A percentile compares a stretch with the other conserved stretches of the same genome.
phyloP scores from a whole-genome alignment of 2,888 invertebrate species.

The Exocentrus adspersus region DNA sequence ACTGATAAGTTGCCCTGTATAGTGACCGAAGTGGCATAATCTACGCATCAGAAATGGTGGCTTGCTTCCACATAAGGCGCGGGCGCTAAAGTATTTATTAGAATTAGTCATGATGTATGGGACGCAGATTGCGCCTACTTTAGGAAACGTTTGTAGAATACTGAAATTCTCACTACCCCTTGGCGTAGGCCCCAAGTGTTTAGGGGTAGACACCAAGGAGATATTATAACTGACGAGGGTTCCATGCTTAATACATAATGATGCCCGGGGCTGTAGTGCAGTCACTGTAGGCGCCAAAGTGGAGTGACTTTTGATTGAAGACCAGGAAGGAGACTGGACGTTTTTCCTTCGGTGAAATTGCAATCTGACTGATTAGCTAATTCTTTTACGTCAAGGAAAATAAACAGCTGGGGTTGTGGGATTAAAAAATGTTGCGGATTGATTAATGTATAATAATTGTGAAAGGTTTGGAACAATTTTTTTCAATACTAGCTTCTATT shows the following conservation, averaged over 20 bases:
- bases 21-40: no score
- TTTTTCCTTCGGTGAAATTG: background rate
- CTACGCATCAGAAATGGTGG: no score
- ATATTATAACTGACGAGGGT: slow-evolving; percentile 1
- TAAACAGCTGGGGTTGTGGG: no score
- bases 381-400: no score
- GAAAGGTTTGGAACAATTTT: no score
- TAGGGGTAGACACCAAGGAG: background rate
- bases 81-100: background rate
- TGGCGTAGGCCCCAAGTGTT: background rate
- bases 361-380: no score
- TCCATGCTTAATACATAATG: background rate
- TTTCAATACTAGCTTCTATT: no score
- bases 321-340: background rate
- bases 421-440: no score
- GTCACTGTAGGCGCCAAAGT: background rate
- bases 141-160: background rate
- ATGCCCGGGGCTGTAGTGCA: background rate
- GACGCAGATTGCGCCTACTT: background rate
- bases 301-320: background rate
- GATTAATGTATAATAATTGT: no score
- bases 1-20: no score
- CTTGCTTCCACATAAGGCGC: no score
- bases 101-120: background rate
- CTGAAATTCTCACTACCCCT: background rate